Evolutionary conservation across 23 tunicate genomes (phyloP).

Genomic region (Clavelina lepadiformis): DNA sequence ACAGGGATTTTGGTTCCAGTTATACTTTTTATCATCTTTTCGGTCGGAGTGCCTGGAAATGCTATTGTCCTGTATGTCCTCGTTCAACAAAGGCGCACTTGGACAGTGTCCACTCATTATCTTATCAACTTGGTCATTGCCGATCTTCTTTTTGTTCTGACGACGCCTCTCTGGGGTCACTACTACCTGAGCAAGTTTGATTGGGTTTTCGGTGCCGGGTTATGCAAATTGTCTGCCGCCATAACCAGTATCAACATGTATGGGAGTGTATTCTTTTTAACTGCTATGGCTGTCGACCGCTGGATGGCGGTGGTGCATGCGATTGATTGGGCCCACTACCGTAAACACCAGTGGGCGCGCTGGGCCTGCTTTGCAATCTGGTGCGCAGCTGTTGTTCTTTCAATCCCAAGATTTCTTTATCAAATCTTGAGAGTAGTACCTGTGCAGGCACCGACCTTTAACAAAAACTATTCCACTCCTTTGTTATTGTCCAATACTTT

Average conservation of each 20-base stretch:
- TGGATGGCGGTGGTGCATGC: conserved; percentile 82
- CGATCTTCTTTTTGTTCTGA: conserved; percentile 50
- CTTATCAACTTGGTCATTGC: conserved; percentile 72
- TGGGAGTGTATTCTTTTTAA: conserved; percentile 72
- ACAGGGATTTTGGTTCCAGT: too few species aligned
- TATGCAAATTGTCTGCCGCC: conserved; percentile 52
- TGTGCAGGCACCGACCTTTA: too few species aligned
- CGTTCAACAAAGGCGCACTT: conserved; percentile 39
- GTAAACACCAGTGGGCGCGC: conserved; percentile 35
- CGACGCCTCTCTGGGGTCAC: conserved; percentile 78
- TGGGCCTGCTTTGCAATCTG: conserved; percentile 47
- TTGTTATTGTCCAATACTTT: too few species aligned
- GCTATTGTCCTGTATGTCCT: conserved; percentile 55
- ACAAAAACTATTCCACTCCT: too few species aligned
- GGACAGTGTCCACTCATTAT: conserved; percentile 69
- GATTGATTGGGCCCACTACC: conserved; percentile 23
- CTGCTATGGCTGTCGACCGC: conserved; percentile 79
- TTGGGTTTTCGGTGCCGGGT: conserved; percentile 58
- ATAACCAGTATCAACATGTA: conserved; percentile 60
- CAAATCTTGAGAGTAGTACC: neutral
- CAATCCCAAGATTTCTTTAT: conserved; percentile 44
- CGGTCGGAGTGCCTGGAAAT: conserved; percentile 66
- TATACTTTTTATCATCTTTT: conserved; percentile 33
- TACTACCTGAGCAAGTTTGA: conserved; percentile 37
- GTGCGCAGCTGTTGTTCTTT: conserved; percentile 39